Base-by-base conservation (phyloP, 2,888 invertebrate species). In the Stramonita haemastoma region DNA sequence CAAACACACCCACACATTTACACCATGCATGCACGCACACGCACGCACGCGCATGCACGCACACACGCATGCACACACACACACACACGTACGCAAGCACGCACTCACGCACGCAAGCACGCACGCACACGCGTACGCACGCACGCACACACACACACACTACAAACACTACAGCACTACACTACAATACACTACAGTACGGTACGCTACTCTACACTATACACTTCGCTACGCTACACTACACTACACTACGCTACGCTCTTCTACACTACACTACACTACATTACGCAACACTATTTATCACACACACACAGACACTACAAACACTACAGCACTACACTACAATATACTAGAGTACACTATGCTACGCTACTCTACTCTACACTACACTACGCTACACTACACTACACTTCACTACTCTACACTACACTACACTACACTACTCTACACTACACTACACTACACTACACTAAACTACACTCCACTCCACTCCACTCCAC, bases 51-150 rank as follows among this genome's bases (percentile, higher is more conserved):
- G 11, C 81, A 34, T 32, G 0, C 81, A 81, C 81, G 15, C 81
- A 81, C 81, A 8, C 81, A 81, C 36, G 1, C 81, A 81, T 34
- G 13, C 73, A 73, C 73, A n/a, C 73, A 73, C 73, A 73, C 73
- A 73, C 73, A 73, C 73, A 73, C 73, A 73, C 73, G n/a, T n/a
- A 73, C 73, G n/a, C 73, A 73, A 22, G 8, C n/a, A 79, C 79
- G 34, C 79, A 79, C 79, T 34, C 79, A 79, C 34, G 26, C 66
- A 79, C 79, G 34, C 34, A 15, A 5, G 15, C 79, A 29, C 34
- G 15, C 79, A 32, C 34, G 22, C 79, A 17, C 34, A 79, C 34
- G 15, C 79, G 13, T 13, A 66, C 66, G 13, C 66, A 66, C 66
- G 13, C 66, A 66, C 66, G 13, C 66, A 66, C 66, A 66, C 66